phyloP scores from a whole-genome alignment of 2,888 invertebrate genomes.

The Drosophila siamana region DNA sequence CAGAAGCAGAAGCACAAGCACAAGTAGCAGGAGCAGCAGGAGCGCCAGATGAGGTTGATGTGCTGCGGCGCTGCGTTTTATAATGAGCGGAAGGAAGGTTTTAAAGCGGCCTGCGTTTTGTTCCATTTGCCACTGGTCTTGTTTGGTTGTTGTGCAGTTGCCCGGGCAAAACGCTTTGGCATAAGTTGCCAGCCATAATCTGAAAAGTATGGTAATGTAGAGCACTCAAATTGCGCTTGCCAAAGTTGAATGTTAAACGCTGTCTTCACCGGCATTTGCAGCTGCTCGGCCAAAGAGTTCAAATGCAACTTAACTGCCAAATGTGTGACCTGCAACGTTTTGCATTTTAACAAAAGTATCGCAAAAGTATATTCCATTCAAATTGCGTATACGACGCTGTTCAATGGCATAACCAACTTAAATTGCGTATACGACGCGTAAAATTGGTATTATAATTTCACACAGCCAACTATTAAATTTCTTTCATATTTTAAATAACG shows the following conservation, averaged over 20 bases:
- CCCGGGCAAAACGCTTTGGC: constrained; percentile 29
- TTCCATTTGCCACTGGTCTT: constrained; percentile 15
- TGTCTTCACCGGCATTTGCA: constrained; percentile 1
- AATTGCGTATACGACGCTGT: too few species aligned
- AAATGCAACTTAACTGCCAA: constrained; percentile 11
- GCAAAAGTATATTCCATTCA: too few species aligned
- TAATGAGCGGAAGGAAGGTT: constrained; percentile 74
- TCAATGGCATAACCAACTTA: too few species aligned
- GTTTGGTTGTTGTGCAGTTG: constrained; percentile 26
- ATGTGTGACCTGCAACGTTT: not conserved
- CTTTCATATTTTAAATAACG: not conserved
- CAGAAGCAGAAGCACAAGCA: constrained; percentile 17
- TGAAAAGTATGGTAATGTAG: constrained; percentile 49
- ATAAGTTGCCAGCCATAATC: constrained; percentile 46
- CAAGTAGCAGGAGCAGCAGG: constrained; percentile 8
- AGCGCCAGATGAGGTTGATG: constrained; percentile 64
- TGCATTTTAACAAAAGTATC: too few species aligned
- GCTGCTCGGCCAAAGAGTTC: constrained; percentile 5
- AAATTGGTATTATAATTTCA: too few species aligned
- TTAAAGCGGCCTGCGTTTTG: constrained; percentile 56
- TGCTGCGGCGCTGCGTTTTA: constrained; percentile 61
- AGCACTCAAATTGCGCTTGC: constrained; percentile 33
- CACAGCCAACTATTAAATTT: not conserved
- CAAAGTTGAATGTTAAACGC: constrained; percentile 22
- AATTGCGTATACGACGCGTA: not conserved